These are phyloP conservation scores for Cyclophora punctaria DNA, from an alignment of 2,888 invertebrate species.

Conservation along the genomic window DNA sequence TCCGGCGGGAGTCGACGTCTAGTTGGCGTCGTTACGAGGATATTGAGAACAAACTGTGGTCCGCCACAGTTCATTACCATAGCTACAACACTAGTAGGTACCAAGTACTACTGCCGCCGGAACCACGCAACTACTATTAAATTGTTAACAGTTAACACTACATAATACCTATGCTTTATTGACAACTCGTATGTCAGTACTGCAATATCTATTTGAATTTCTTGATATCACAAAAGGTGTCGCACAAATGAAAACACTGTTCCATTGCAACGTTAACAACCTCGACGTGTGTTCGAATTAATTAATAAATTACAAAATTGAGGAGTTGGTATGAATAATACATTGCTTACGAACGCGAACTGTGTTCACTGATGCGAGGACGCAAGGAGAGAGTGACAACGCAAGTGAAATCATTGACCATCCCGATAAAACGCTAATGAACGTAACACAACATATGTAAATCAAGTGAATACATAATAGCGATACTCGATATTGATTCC, in stretches of 20 bases:
- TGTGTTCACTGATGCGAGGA: slow-evolving; percentile 38
- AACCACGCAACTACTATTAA: slow-evolving; percentile 21
- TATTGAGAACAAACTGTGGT: slow-evolving; percentile 43
- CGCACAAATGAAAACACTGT: no score
- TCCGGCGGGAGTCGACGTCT: slow-evolving; percentile 48
- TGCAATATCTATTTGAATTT: no score
- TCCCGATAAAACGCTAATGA: slow-evolving; percentile 8
- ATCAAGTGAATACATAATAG: neutral
- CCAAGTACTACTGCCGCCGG: slow-evolving; percentile 6
- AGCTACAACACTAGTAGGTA: slow-evolving; percentile 23
- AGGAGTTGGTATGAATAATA: slow-evolving; percentile 36
- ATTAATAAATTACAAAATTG: slow-evolving; percentile 24
- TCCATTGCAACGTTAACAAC: slow-evolving; percentile 16
- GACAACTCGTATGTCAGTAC: slow-evolving; percentile 19
- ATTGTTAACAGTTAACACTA: slow-evolving; percentile 22
- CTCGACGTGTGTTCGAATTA: slow-evolving; percentile 21
- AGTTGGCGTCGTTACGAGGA: slow-evolving; percentile 37
- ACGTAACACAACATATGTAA: neutral
- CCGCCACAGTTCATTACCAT: slow-evolving; percentile 47
- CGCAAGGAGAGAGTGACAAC: slow-evolving; percentile 44
- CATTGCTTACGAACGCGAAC: slow-evolving; percentile 20
- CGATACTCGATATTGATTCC: slow-evolving; percentile 30
- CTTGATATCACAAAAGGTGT: no score
- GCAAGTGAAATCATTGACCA: slow-evolving; percentile 48
- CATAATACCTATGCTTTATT: slow-evolving; percentile 15